These are phyloP conservation scores for Ciconia nigra DNA, from an alignment of 2,797 vertebrate species.

Conservation along the genomic window DNA sequence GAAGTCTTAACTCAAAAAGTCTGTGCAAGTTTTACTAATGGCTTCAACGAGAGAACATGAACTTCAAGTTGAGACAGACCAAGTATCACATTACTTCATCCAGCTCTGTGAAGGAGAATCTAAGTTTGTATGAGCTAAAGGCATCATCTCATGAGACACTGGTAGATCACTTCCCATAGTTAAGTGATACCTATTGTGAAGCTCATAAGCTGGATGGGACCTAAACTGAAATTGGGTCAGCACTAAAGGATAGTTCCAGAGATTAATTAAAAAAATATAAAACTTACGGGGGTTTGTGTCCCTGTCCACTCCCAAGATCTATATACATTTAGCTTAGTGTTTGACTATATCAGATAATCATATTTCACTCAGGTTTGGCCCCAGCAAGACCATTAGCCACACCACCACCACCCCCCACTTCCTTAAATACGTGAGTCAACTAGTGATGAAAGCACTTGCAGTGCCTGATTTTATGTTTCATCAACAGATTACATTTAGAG, in stretches of 20 bases:
- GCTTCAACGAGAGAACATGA: neutral
- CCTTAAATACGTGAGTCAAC: rapidly evolving
- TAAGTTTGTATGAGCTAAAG: neutral
- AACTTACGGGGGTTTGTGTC: neutral
- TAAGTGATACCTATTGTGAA: too few relatives aligned
- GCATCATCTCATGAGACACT: neutral
- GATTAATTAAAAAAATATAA: neutral
- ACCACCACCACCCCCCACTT: neutral
- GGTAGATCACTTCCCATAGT: rapidly evolving
- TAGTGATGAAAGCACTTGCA: neutral
- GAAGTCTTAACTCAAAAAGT: neutral
- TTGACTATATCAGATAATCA: neutral
- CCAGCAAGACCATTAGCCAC: neutral
- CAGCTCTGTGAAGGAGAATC: neutral
- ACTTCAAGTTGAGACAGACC: neutral
- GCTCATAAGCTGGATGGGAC: neutral
- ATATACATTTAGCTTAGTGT: neutral
- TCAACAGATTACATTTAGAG: neutral
- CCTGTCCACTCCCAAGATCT: neutral
- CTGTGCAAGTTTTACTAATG: neutral
- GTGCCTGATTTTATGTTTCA: neutral
- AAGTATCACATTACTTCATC: neutral
- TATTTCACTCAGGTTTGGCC: neutral
- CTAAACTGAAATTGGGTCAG: neutral
- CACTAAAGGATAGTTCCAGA: neutral